Base-by-base conservation (phyloP, 2,888 invertebrate genomes). In the Apodemia duryi region DNA sequence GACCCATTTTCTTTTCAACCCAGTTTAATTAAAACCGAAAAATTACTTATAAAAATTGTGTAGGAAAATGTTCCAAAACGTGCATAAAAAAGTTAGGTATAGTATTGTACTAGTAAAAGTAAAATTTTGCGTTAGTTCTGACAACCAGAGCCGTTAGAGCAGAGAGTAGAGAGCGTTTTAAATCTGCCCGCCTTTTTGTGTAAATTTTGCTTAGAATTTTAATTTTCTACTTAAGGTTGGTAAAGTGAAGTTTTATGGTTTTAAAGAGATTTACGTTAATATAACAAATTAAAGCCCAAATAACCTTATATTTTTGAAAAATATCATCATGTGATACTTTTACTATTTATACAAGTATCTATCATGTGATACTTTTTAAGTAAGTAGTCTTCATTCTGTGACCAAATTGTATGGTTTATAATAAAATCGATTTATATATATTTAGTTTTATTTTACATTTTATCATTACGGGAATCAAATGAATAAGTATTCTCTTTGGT, bases 401-500 rank as follows among this genome's bases (percentile, higher is more conserved):
- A 13, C 11, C 5, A 43, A 43, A 43, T 13, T 43, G 43, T 43
- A 13, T 11, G 11, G 11, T 43, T 11, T 43, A 43, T 10, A 43
- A 11, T 10, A 11, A 43, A 43, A 43, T 43, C 43, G 43, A 43
- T 43, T 43, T 9, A 11, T 43, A 43, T 9, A 43, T 43, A 41
- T 41, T 4, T 11, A 43, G 4, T 46, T n/a, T 46, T 46, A 46
- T 13, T 46, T 46, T 5, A 6, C 13, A 13, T 46, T 38, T 51
- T 51, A 51, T 21, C n/a, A 7, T 51, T 7, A 51, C 21, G 2
- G 21, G 6, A 51, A 51, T 21, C 7, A 6, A 51, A 51, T 21
- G n/a, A 51, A 51, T 7, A 21, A n/a, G 32, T 32, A 69, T 70
- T 67, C 70, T 70, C 71, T 75, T 72, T 72, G 73, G 72, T 79